A percentile compares a stretch with the other conserved stretches of the same genome.
Evolutionary conservation across 2,888 invertebrate genomes (phyloP).

Genomic region (Apeira syringaria): DNA sequence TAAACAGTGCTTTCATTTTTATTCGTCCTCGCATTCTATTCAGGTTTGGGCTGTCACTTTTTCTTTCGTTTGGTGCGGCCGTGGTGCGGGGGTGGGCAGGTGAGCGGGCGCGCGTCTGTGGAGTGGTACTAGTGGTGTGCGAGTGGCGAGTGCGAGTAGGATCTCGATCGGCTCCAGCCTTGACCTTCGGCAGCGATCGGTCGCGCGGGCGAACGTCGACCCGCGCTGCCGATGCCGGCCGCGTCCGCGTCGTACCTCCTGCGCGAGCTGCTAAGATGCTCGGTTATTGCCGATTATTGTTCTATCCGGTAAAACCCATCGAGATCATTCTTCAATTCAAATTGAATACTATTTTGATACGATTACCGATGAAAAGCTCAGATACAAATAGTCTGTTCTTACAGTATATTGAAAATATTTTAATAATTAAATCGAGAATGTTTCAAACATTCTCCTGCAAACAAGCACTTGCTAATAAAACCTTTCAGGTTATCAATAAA

Average conservation of each 20-base stretch:
- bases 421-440: too few relatives aligned
- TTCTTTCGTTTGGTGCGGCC: constrained; percentile 65
- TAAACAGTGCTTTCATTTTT: constrained; percentile 78
- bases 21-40: constrained; percentile 79
- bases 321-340: constrained; percentile 17
- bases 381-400: too few relatives aligned
- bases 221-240: constrained; percentile 40
- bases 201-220: constrained; percentile 75
- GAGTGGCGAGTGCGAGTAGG: constrained; percentile 45
- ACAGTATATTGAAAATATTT: too few relatives aligned
- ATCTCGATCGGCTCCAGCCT: constrained; percentile 70
- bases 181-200: constrained; percentile 79
- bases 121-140: constrained; percentile 36
- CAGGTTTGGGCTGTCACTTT: constrained; percentile 82
- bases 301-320: constrained; percentile 27
- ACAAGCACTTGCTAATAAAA: too few relatives aligned
- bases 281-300: constrained; percentile 34
- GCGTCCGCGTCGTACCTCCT: constrained; percentile 47
- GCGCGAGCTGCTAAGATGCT: constrained; percentile 41
- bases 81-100: constrained; percentile 4
- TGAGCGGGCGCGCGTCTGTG: constrained; percentile 1
- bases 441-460: too few relatives aligned
- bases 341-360: constrained; percentile 14
- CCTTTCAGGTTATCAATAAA: too few relatives aligned
- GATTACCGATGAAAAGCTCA: too few relatives aligned